Evolutionary conservation across 2,888 invertebrate genomes (phyloP), one percentile per base, ranked within the genome.

Genomic region (Hypomecis punctinalis): DNA sequence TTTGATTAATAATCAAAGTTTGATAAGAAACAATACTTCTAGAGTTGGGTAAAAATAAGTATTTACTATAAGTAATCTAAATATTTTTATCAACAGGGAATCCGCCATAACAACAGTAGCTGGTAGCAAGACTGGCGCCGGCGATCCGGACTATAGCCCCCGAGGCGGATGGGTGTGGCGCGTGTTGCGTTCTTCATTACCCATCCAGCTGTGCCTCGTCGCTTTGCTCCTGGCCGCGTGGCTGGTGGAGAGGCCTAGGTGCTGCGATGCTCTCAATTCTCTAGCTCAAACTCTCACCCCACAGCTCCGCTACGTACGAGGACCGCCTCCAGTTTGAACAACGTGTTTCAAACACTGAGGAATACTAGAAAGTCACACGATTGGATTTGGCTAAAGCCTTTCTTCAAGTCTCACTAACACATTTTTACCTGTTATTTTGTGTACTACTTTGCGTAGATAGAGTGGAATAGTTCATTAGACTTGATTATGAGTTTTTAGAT

Each of bases 211-310:
- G 72, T 96, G 96, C 64, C 91, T 97, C 60, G 94, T 97, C 52
- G 95, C 96, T 0, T 88, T 97, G 43, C 94, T 97, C 55, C 95
- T 96, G 68, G 96, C 96, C 37, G 96, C 96, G 10, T 97, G 96
- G 88, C 93, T 96, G 45, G 93, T 96, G 23, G 96, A 96, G 76
- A 94, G 96, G 6, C 96, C 96, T 0, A 94, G 96, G 54, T 97
- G 97, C 86, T 97, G 97, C 87, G 96, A 97, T 82, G 94, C 95
- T 61, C 93, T 96, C 77, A 96, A 97, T 90, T 96, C 96, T 61
- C 94, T 96, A 70, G 95, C 95, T 57, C 94, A 96, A 76, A 96
- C 96, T 0, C 88, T 97, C 46, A 95, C 96, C n/a, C 97, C 97
- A 5, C 96, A 97, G 78, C 91, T 97, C 62, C 95, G 96, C 75